Evolutionary conservation across 2,888 invertebrate species (phyloP).

Genomic region (Parnassius glacialis): DNA sequence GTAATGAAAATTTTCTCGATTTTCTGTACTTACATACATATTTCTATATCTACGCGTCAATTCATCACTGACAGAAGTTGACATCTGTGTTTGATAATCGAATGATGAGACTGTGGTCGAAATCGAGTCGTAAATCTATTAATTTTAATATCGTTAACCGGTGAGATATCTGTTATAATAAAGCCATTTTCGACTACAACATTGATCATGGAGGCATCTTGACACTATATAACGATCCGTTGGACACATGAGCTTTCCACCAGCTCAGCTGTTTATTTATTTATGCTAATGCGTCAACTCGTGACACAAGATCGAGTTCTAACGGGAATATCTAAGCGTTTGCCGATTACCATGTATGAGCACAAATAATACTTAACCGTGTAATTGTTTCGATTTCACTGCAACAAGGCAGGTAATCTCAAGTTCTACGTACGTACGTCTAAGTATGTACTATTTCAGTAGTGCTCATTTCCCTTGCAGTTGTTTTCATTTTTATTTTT

Average conservation of each 20-base stretch:
- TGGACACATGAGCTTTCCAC: not conserved
- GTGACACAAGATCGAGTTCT: slow-evolving; percentile 25
- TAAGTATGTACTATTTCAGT: too few relatives aligned
- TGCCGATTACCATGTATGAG: slow-evolving; percentile 8
- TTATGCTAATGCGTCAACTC: slow-evolving; percentile 23
- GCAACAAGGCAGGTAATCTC: too few relatives aligned
- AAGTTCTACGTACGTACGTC: too few relatives aligned
- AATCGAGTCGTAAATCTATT: too few relatives aligned
- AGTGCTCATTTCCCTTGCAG: too few relatives aligned
- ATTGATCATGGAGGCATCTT: not conserved
- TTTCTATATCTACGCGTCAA: too few relatives aligned
- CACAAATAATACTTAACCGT: slow-evolving; percentile 2
- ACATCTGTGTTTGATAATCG: too few relatives aligned
- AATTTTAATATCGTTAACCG: not conserved
- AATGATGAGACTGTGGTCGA: too few relatives aligned
- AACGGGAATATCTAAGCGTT: slow-evolving; percentile 15
- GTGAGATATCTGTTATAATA: not conserved
- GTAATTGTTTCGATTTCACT: slow-evolving; percentile 2
- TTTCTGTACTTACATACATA: too few relatives aligned
- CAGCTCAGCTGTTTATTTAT: slow-evolving; percentile 19
- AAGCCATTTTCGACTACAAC: not conserved
- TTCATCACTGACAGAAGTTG: too few relatives aligned
- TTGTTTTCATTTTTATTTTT: too few relatives aligned
- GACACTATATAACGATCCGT: slow-evolving; percentile 3
- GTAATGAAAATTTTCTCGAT: too few relatives aligned